Evolutionary conservation across 2,888 invertebrate species (phyloP).

Genomic region (Drosophila greeni): DNA sequence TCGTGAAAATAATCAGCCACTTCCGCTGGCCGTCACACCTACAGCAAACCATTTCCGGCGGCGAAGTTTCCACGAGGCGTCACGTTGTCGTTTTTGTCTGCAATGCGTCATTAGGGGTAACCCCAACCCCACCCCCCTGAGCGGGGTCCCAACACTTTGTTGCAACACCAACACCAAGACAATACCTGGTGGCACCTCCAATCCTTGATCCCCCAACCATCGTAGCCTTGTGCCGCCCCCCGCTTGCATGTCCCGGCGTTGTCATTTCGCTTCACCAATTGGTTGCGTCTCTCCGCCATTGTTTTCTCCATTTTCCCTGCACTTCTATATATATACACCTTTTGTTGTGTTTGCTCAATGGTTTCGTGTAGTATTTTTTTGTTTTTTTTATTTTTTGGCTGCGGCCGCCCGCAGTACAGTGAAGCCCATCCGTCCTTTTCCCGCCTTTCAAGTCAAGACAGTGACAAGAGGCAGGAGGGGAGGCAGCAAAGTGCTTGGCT

Average conservation of each 20-base stretch:
- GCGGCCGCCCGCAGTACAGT: slow-evolving; percentile 45
- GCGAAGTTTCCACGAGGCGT: slow-evolving; percentile 23
- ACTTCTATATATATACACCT: not conserved
- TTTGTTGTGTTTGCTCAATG: slow-evolving; percentile 44
- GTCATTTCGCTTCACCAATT: slow-evolving; percentile 48
- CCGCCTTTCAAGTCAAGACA: slow-evolving; percentile 36
- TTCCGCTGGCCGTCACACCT: slow-evolving; percentile 14
- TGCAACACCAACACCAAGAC: slow-evolving; percentile 24
- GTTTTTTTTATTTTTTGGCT: slow-evolving; percentile 43
- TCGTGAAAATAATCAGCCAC: slow-evolving; percentile 12
- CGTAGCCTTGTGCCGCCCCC: slow-evolving; percentile 7
- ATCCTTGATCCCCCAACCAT: slow-evolving; percentile 1
- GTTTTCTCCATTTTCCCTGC: slow-evolving; percentile 17
- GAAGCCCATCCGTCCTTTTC: slow-evolving; percentile 10
- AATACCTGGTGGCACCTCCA: slow-evolving; percentile 6
- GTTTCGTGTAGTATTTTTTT: slow-evolving; percentile 43
- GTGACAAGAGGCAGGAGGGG: slow-evolving; percentile 37
- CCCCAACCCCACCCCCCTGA: slow-evolving; percentile 13
- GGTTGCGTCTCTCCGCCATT: slow-evolving; percentile 43
- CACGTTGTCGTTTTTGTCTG: slow-evolving; percentile 38
- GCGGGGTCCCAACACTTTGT: slow-evolving; percentile 14
- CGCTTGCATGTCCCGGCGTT: slow-evolving; percentile 44
- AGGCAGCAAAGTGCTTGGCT: slow-evolving; percentile 22
- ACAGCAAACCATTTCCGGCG: slow-evolving; percentile 8
- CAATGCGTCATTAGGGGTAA: slow-evolving; percentile 46